A percentile compares a stretch with the other conserved stretches of the same genome.
Conservation (phyloP, 1,140 invertebrate genomes). For the Parasteatoda tepidariorum region DNA sequence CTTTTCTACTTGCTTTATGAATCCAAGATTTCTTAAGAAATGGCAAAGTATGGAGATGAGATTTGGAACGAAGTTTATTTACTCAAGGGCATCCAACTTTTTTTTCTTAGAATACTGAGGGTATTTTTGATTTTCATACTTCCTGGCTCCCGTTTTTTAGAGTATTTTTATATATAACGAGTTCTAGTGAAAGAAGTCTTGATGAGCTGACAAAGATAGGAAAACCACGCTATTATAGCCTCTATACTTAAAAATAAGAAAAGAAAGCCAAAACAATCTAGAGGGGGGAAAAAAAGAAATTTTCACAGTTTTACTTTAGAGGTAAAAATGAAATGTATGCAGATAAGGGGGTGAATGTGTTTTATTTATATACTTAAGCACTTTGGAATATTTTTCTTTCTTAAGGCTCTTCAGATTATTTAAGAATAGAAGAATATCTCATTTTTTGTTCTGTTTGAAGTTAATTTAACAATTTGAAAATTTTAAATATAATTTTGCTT, state of each 20-base stretch:
- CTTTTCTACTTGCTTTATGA: slow-evolving; percentile 14
- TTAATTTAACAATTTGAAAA: too few species aligned
- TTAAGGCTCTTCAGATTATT: neutral
- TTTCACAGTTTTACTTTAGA: neutral
- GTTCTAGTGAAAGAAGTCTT: neutral
- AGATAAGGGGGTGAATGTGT: neutral
- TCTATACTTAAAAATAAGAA: neutral
- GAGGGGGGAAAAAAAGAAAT: too few species aligned
- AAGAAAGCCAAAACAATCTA: neutral
- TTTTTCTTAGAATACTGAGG: neutral
- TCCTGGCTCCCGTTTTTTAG: neutral
- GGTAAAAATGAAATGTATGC: neutral
- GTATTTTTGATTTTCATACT: slow-evolving; percentile 12
- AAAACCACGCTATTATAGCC: neutral
- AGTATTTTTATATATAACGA: slow-evolving; percentile 27
- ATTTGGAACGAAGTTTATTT: slow-evolving; percentile 42
- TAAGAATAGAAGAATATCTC: too few species aligned
- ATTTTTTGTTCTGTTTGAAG: too few species aligned
- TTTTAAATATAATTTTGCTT: too few species aligned
- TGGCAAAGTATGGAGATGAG: slow-evolving; percentile 46
- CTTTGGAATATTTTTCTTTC: too few species aligned
- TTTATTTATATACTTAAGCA: neutral
- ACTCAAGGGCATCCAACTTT: slow-evolving; percentile 30
- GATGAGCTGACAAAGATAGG: slow-evolving; percentile 9
- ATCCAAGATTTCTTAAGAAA: slow-evolving; percentile 39